Conservation (phyloP, 2,888 invertebrate species). For the Philereme transversata region DNA sequence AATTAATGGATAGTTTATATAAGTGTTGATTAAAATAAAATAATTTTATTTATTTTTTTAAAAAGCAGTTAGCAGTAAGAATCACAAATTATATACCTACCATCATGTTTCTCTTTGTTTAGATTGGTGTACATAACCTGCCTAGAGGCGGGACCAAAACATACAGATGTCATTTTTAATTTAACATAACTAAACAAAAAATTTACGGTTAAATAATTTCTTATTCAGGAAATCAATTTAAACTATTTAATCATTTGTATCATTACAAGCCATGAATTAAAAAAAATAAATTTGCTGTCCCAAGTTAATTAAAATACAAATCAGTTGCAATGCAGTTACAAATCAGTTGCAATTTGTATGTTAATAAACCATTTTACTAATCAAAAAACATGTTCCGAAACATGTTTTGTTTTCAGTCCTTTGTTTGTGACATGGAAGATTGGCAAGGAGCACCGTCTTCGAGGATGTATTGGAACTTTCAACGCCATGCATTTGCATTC, state of each 20-base stretch:
- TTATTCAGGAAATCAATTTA: no score
- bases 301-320: background rate
- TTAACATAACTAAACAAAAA: background rate
- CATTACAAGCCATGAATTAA: background rate
- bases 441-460: constrained; percentile 96
- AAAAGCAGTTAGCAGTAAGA: background rate
- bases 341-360: constrained; percentile 9
- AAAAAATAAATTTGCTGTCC: background rate
- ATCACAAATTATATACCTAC: constrained; percentile 8
- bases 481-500: constrained; percentile 97
- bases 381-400: constrained; percentile 28
- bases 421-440: constrained; percentile 99
- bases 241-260: no score
- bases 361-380: constrained; percentile 20
- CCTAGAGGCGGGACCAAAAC: constrained; percentile 19
- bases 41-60: no score
- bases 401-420: constrained; percentile 87
- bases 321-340: no score
- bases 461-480: constrained; percentile 99
- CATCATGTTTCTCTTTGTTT: constrained; percentile 28
- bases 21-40: no score
- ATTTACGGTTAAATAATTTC: no score
- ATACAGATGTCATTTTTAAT: constrained; percentile 11
- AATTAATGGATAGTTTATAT: no score
- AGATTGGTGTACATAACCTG: constrained; percentile 22